Base-by-base conservation (phyloP, 2,797 vertebrate genomes). In the Micrastur ruficollis region DNA sequence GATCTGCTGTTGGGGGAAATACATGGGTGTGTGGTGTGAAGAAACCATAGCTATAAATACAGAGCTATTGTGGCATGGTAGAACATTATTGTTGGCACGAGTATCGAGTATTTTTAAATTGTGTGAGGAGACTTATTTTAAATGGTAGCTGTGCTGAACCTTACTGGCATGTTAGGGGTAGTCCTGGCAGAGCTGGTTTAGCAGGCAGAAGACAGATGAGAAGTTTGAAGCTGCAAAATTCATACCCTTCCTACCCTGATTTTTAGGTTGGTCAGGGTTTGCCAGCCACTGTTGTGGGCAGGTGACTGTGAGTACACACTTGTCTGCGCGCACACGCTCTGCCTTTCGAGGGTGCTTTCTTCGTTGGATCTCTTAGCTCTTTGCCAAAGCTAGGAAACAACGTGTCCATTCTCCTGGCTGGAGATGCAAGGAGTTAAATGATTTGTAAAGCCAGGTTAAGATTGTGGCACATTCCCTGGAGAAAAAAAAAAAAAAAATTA, bases 81-180 rank as follows among this genome's bases (percentile, higher is more conserved):
- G 25, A 53, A 86, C 89, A 83, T 78, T 87, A 85, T 87, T 62
- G 90, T 7, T 95, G 96, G 83, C 42, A 29, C 78, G 88, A 80
- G 47, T 8, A 12, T 21, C 47, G 83, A 52, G 71, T 92, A 65
- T 95, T 80, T 92, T 97, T 76, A 93, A 89, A 42, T 70, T 1
- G 12, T 2, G 1, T 3, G 67, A 90, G 68, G 73, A 63, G 76
- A 22, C 17, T 85, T 49, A 16, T 71, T 92, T 95, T 75, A 78
- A 32, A 50, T 2, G 17, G 47, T 46, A 92, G 63, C 86, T 67
- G 36, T 20, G 82, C 80, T 79, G 82, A 76, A n/a, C 55, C 55
- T 89, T 17, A 31, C 59, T 90, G 86, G 67, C 6, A 5, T 15
- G 15, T 22, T 52, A 1, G 4, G 63, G 31, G 26, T 20, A 46